Percentiles rank a stretch among this genome's conserved stretches.
These are phyloP conservation scores for Dicrurus megarhynchus DNA, from an alignment of 2,113 vertebrate species.

Conservation along the genomic window DNA sequence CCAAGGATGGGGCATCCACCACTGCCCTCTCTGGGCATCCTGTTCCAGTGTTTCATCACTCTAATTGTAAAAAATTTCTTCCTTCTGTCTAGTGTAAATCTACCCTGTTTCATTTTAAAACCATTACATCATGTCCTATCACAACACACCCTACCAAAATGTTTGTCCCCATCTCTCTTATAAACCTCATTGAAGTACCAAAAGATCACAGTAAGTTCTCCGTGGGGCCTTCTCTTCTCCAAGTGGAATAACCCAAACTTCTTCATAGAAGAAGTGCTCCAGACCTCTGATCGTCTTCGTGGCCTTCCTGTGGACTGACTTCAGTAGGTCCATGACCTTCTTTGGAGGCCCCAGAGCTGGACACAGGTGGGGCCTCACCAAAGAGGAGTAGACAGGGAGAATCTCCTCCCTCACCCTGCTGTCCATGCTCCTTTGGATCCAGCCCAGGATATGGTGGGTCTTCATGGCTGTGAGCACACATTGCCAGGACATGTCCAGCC, in stretches of 20 bases:
- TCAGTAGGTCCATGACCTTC: background rate
- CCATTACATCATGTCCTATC: background rate
- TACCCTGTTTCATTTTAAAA: background rate
- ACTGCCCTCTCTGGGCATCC: background rate
- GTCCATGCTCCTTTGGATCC: background rate
- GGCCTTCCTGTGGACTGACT: background rate
- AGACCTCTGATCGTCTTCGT: fast-evolving
- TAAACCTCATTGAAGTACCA: background rate
- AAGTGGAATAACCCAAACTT: background rate
- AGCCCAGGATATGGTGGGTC: background rate
- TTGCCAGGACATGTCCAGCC: background rate
- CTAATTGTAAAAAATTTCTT: background rate
- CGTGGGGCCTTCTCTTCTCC: background rate
- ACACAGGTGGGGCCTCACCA: background rate
- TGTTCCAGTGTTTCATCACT: background rate
- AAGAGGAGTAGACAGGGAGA: background rate
- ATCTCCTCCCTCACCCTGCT: background rate
- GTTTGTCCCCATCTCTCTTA: background rate
- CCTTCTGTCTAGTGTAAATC: background rate
- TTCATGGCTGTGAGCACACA: background rate
- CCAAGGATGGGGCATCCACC: background rate
- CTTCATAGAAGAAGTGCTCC: background rate
- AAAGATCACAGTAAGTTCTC: background rate
- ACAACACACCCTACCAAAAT: background rate
- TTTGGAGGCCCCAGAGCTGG: background rate